Percentiles rank a stretch among this genome's conserved stretches.
These are phyloP conservation scores for Mya arenaria DNA, from an alignment of 1,140 invertebrate species.

Conservation along the genomic window DNA sequence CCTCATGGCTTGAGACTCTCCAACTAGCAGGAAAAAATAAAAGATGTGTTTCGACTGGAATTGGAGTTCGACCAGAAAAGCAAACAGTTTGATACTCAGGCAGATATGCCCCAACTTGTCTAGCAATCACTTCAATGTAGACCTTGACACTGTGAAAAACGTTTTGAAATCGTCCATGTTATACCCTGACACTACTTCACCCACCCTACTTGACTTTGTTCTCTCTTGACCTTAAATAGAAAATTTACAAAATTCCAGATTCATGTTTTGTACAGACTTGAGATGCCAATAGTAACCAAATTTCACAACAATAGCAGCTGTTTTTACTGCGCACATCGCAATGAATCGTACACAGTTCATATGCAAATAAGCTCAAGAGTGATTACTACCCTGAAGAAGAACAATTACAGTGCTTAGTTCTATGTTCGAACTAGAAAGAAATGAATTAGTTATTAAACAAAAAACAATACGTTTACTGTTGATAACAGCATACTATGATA, in stretches of 20 bases:
- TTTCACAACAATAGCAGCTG: too few relatives aligned
- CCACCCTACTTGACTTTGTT: neutral
- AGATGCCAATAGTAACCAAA: too few relatives aligned
- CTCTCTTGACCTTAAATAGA: neutral
- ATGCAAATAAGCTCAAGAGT: too few relatives aligned
- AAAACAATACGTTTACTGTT: neutral
- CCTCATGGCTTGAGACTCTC: conserved; percentile 3
- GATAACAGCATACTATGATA: neutral
- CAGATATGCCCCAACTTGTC: conserved; percentile 13
- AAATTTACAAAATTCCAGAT: neutral
- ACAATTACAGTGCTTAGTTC: too few relatives aligned
- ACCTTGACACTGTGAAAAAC: conserved; percentile 17
- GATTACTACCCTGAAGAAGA: too few relatives aligned
- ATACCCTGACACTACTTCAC: neutral
- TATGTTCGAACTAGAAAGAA: neutral
- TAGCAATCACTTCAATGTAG: conserved; percentile 10
- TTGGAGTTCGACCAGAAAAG: conserved; percentile 3
- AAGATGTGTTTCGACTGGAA: conserved; percentile 7
- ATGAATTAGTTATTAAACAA: neutral
- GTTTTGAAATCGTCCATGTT: conserved; percentile 6
- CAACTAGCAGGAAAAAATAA: conserved; percentile 4
- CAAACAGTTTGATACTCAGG: neutral
- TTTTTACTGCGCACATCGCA: too few relatives aligned
- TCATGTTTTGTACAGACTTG: too few relatives aligned
- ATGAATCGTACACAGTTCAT: too few relatives aligned